Percentiles rank a stretch among this genome's conserved stretches.
phyloP scores from a whole-genome alignment of 2,113 vertebrate species.

The Pterocles gutturalis region DNA sequence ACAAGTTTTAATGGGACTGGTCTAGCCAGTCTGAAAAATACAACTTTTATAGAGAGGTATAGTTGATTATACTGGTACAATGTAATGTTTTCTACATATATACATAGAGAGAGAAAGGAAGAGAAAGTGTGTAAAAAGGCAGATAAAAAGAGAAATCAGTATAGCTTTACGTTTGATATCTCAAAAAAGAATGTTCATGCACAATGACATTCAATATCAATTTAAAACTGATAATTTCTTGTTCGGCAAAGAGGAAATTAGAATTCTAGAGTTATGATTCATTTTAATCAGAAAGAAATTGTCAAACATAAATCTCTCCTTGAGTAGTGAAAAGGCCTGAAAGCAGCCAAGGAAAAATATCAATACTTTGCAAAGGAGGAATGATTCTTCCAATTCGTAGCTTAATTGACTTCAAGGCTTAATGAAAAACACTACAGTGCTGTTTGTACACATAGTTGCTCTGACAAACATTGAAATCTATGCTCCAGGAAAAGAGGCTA shows the following conservation, averaged over 20 bases:
- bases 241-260: conserved; percentile 82
- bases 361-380: conserved; percentile 93
- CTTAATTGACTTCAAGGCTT: conserved; percentile 96
- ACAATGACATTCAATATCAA: conserved; percentile 38
- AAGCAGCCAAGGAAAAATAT: conserved; percentile 86
- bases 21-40: not conserved
- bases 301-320: conserved; percentile 86
- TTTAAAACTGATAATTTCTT: conserved; percentile 77
- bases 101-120: not conserved
- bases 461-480: conserved; percentile 62
- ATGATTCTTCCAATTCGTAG: conserved; percentile 90
- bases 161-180: not conserved
- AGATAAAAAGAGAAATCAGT: conserved; percentile 26
- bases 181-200: not conserved
- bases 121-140: not conserved
- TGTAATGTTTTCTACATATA: not conserved
- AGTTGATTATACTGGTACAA: not conserved
- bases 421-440: conserved; percentile 86
- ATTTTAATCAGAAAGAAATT: conserved; percentile 87
- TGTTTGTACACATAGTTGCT: conserved; percentile 79
- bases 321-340: conserved; percentile 84
- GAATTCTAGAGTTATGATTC: conserved; percentile 85
- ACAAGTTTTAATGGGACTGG: not conserved
- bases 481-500: conserved; percentile 34
- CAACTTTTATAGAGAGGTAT: not conserved